Evolutionary conservation across 1,140 invertebrate genomes (phyloP).

Genomic region (Pseudomyrmex pallidus): DNA sequence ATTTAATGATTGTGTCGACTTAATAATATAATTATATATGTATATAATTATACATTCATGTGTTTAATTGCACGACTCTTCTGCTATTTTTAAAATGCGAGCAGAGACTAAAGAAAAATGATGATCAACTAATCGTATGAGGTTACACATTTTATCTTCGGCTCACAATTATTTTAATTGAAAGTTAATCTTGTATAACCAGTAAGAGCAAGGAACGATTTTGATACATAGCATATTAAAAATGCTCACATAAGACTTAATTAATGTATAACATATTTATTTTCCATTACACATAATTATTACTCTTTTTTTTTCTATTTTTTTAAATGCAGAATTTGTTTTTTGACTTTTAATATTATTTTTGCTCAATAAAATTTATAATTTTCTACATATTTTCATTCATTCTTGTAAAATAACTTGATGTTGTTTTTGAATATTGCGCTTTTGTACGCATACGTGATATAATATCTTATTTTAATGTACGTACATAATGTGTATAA

Average conservation of each 20-base stretch:
- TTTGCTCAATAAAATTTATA: not conserved
- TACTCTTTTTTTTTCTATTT: slow-evolving; percentile 9
- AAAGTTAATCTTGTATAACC: slow-evolving; percentile 9
- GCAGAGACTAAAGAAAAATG: slow-evolving; percentile 4
- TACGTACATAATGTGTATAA: slow-evolving; percentile 46
- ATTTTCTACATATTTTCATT: not conserved
- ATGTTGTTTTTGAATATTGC: not conserved
- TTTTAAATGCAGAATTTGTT: slow-evolving; percentile 1
- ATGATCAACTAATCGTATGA: slow-evolving; percentile 4
- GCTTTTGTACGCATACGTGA: slow-evolving; percentile 4
- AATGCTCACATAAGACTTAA: slow-evolving; percentile 9
- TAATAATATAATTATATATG: not conserved
- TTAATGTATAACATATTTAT: slow-evolving; percentile 28
- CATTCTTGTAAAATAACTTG: not conserved
- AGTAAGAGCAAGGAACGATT: slow-evolving; percentile 5
- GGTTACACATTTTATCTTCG: slow-evolving; percentile 11
- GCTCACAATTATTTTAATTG: not conserved
- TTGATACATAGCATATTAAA: not conserved
- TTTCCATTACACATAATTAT: not conserved
- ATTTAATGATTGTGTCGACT: too few species aligned
- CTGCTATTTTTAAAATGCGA: not conserved
- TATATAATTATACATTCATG: not conserved
- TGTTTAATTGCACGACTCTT: not conserved
- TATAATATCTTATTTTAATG: slow-evolving; percentile 12
- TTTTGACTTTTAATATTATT: not conserved